These are phyloP conservation scores for Melanerpes aurifrons DNA, from an alignment of 2,113 vertebrate genomes.

Conservation along the genomic window DNA sequence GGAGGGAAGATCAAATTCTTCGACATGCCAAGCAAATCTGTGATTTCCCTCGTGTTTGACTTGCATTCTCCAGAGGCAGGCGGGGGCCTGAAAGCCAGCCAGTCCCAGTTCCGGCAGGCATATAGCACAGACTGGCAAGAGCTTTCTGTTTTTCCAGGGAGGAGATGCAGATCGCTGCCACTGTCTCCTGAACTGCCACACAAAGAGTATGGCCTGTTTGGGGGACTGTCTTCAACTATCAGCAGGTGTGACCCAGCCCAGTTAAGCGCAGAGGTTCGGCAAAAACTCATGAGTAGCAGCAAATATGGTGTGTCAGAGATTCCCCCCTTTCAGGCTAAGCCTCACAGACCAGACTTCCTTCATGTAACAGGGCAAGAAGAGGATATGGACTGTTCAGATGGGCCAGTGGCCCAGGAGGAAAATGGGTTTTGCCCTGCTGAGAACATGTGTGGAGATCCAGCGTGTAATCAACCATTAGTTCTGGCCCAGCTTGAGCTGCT, in stretches of 20 bases:
- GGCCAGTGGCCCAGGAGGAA: constrained; percentile 76
- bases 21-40: constrained; percentile 95
- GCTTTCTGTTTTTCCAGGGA: constrained; percentile 72
- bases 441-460: neutral
- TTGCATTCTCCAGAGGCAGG: constrained; percentile 86
- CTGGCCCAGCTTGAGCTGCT: neutral
- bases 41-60: constrained; percentile 95
- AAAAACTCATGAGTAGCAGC: constrained; percentile 78
- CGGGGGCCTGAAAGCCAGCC: constrained; percentile 61
- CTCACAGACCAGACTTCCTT: constrained; percentile 63
- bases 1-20: constrained; percentile 96
- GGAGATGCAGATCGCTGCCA: constrained; percentile 90
- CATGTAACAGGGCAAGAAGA: constrained; percentile 76
- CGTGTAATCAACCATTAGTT: neutral
- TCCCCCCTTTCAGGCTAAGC: constrained; percentile 84
- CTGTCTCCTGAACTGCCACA: constrained; percentile 86
- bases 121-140: constrained; percentile 79
- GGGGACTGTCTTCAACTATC: constrained; percentile 69
- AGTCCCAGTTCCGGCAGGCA: constrained; percentile 45
- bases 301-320: constrained; percentile 91
- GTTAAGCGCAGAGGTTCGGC: constrained; percentile 75
- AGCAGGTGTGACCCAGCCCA: constrained; percentile 76
- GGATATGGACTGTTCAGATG: constrained; percentile 91
- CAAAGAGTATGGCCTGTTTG: constrained; percentile 77
- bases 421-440: constrained; percentile 72